Evolutionary conservation across 2,113 vertebrate species (phyloP), one percentile per base, ranked within the genome.

Genomic region (Platichthys stellatus): DNA sequence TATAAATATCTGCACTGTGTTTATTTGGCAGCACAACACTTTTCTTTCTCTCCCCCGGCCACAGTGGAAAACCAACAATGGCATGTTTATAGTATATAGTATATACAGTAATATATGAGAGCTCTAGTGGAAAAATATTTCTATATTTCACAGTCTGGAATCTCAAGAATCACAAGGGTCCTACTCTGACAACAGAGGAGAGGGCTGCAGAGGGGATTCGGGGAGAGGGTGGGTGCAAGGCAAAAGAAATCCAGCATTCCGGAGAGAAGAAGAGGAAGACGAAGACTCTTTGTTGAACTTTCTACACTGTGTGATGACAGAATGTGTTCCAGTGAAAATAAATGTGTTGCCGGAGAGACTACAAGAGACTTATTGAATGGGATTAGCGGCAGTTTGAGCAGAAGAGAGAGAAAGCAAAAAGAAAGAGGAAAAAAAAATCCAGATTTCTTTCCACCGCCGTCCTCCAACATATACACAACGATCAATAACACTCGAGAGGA

Each of bases 161-260:
- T 90, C 64, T 89, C 35, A 86, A 69, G 88, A 85, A 90, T 90
- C 81, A 81, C 85, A 78, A 82, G 78, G 69, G 86, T 87, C 77
- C 77, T 66, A 47, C 61, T 76, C 66, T 61, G 85, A 86, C 82
- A 84, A 74, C 81, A 82, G 70, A 45, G 60, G 47, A 58, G 71
- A 80, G 77, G 70, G 66, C 76, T 66, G 81, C 69, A 77, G 81
- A 83, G 70, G 43, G 57, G 62, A 47, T 71, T 74, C 2, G 8
- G 72, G 15, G 18, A 60, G 35, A 51, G 1, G 59, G 72, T 20
- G 20, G 61, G 73, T 21, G 54, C 9, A 5, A 14, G 78, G 58
- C 70, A 70, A 69, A 77, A 84, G 85, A 74, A 84, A 86, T 28
- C 58, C 68, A 63, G 54, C 79, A 81, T 84, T 86, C 72, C 73